These are phyloP conservation scores for Myotis pilosus DNA, from an alignment of 2,797 vertebrate species.

Conservation along the genomic window DNA sequence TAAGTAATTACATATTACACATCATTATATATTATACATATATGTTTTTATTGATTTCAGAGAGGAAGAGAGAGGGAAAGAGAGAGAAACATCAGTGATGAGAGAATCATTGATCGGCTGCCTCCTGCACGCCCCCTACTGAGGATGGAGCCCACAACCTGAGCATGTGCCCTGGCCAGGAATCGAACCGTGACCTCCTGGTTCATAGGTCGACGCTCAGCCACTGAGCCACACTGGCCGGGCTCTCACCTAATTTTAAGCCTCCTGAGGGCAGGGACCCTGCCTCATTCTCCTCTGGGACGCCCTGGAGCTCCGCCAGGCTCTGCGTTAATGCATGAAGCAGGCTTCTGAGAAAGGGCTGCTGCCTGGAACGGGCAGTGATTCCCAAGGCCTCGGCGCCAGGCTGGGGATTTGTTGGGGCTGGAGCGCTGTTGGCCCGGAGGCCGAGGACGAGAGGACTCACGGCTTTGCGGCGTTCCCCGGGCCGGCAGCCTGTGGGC, in stretches of 20 bases:
- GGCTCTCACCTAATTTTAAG: neutral
- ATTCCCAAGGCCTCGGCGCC: neutral
- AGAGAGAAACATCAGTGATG: too few species aligned
- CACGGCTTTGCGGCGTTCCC: neutral
- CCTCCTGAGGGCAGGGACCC: conserved; percentile 4
- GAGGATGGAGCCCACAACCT: too few species aligned
- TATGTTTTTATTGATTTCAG: too few species aligned
- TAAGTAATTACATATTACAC: too few species aligned
- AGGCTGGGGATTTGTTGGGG: neutral
- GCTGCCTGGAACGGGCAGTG: neutral
- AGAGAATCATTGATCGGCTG: too few species aligned
- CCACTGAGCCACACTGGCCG: too few species aligned
- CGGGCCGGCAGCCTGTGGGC: conserved; percentile 2
- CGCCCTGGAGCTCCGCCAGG: neutral
- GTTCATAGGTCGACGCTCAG: too few species aligned
- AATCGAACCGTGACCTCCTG: too few species aligned
- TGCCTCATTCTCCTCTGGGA: neutral
- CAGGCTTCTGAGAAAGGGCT: neutral
- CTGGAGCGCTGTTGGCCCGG: neutral
- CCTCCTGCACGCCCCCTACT: too few species aligned
- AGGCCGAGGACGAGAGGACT: neutral
- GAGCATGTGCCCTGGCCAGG: too few species aligned
- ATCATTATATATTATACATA: too few species aligned
- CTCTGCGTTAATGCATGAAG: neutral
- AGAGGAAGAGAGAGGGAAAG: too few species aligned